Conservation (phyloP, 2,113 vertebrate genomes). For the Tonatia bakeri region DNA sequence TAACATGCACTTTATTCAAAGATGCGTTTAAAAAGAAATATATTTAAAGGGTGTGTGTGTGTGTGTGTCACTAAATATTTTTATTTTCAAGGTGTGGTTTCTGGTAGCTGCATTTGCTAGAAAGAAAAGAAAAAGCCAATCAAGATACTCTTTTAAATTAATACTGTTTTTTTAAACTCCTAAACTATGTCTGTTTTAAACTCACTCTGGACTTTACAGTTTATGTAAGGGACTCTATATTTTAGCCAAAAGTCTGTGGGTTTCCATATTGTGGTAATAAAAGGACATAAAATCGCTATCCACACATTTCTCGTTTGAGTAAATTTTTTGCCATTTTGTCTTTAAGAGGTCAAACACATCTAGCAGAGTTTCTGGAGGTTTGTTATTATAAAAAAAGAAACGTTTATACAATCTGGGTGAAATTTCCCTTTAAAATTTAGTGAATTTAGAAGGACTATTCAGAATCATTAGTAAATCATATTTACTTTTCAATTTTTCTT, state of each 20-base stretch:
- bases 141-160: not conserved
- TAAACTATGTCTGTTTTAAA: not conserved
- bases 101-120: not conserved
- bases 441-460: not conserved
- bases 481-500: slow-evolving; percentile 42
- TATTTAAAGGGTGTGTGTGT: not conserved
- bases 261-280: slow-evolving; percentile 40
- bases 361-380: not conserved
- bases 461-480: slow-evolving; percentile 3
- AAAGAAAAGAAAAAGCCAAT: not conserved
- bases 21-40: slow-evolving; percentile 15
- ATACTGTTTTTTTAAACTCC: slow-evolving; percentile 14
- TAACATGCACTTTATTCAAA: not conserved
- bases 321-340: slow-evolving; percentile 36
- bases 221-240: not conserved
- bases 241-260: not conserved
- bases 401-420: not conserved
- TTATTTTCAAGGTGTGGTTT: slow-evolving; percentile 34
- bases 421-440: slow-evolving; percentile 13
- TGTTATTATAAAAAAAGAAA: slow-evolving; percentile 38
- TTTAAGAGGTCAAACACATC: slow-evolving; percentile 32
- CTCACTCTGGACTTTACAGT: not conserved
- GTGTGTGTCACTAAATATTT: not conserved
- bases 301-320: slow-evolving; percentile 22
- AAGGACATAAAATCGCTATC: slow-evolving; percentile 20